These are phyloP conservation scores for Platygyra sinensis DNA, from an alignment of 64 coral and sea anemone species.

Conservation along the genomic window DNA sequence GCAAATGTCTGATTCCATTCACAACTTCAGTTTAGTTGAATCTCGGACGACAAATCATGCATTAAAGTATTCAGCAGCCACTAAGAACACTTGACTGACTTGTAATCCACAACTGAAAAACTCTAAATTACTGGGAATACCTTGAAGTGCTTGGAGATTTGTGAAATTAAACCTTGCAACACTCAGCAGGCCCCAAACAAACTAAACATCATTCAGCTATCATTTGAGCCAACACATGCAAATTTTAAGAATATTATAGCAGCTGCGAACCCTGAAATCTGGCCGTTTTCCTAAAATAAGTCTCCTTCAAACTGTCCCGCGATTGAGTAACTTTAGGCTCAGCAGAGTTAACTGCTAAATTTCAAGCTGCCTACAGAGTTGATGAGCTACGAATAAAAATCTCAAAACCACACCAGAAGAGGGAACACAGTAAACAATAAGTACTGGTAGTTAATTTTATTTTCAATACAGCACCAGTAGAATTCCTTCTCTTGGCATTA, in stretches of 20 bases:
- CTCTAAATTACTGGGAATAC: neutral
- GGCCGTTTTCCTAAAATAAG: neutral
- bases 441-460: constrained; percentile 1
- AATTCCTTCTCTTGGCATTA: neutral
- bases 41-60: too few relatives aligned
- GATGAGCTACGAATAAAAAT: neutral
- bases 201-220: neutral
- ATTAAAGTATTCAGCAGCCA: too few relatives aligned
- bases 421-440: neutral
- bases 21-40: neutral
- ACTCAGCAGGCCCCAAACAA: neutral
- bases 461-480: neutral
- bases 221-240: neutral
- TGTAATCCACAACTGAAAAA: too few relatives aligned
- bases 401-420: neutral
- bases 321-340: neutral
- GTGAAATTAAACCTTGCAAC: neutral
- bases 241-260: neutral
- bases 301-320: neutral
- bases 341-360: neutral
- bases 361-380: neutral
- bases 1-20: constrained; percentile 26
- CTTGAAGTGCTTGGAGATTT: neutral
- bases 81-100: too few relatives aligned
- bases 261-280: neutral